These are phyloP conservation scores for Apeltes quadracus DNA, from an alignment of 2,113 vertebrate genomes.

Conservation along the genomic window DNA sequence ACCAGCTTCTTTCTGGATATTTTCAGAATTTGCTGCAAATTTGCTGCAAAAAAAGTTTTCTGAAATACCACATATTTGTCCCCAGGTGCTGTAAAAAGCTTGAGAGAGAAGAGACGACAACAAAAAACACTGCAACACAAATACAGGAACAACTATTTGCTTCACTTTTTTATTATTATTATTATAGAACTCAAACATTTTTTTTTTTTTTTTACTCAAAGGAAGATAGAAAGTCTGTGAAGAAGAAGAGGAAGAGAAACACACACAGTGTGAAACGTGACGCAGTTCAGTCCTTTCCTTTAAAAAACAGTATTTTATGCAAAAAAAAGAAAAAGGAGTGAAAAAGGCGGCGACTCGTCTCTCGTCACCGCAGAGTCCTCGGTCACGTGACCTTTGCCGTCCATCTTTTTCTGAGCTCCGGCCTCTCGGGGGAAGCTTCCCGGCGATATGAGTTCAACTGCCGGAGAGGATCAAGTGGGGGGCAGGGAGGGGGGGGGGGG, in stretches of 20 bases:
- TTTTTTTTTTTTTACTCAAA: constrained; percentile 78
- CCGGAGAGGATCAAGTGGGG: constrained; percentile 64
- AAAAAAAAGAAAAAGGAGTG: constrained; percentile 39
- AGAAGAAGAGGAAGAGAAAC: constrained; percentile 87
- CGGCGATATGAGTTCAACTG: constrained; percentile 69
- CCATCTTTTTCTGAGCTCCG: background rate
- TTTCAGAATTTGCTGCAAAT: too few species aligned
- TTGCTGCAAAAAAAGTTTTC: too few species aligned
- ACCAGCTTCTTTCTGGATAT: background rate
- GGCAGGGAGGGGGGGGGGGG: background rate
- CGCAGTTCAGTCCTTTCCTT: constrained; percentile 83
- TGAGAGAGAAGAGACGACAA: background rate
- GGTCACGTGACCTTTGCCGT: constrained; percentile 8
- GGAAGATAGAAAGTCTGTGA: constrained; percentile 87
- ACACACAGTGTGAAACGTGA: constrained; percentile 90
- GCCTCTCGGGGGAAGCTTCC: constrained; percentile 64
- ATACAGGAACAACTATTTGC: background rate
- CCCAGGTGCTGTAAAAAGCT: too few species aligned
- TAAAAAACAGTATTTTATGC: constrained; percentile 87
- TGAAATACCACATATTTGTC: too few species aligned
- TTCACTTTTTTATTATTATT: constrained; percentile 23
- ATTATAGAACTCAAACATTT: constrained; percentile 78
- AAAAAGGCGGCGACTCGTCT: constrained; percentile 85
- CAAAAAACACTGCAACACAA: background rate
- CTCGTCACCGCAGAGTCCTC: constrained; percentile 74